Percentiles rank a stretch among this genome's conserved stretches.
phyloP scores from a whole-genome alignment of 1,140 invertebrate genomes.

The Caligus rogercresseyi region DNA sequence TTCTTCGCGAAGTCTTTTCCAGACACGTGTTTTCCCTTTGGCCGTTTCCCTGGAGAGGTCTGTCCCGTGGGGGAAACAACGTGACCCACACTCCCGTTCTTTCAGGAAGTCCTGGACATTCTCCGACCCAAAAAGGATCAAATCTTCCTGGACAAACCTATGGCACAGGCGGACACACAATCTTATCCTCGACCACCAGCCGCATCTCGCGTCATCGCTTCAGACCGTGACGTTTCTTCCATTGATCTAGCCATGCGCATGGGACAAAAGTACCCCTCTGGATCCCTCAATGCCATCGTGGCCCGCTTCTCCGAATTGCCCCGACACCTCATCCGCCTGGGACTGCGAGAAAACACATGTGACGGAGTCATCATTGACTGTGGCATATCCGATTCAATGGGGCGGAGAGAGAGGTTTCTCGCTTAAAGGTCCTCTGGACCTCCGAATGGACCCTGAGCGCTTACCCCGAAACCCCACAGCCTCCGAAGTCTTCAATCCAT shows the following conservation, averaged over 20 bases:
- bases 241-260: neutral
- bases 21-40: neutral
- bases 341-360: neutral
- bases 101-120: neutral
- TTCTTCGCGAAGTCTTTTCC: neutral
- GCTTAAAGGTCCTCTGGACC: neutral
- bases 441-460: neutral
- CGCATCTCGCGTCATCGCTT: neutral
- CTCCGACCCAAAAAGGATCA: neutral
- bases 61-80: neutral
- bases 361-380: neutral
- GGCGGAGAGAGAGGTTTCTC: neutral
- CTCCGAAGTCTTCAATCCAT: constrained; percentile 5
- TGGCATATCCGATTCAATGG: constrained; percentile 4
- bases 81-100: neutral
- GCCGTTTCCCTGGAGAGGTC: neutral
- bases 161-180: constrained; percentile 2
- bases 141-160: constrained; percentile 4
- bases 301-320: constrained; percentile 1
- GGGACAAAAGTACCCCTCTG: neutral
- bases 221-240: neutral
- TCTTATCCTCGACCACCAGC: neutral
- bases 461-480: neutral
- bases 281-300: neutral
- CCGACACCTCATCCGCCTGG: neutral